Base-by-base conservation (phyloP, 1,140 invertebrate species). In the Drosophila kohkoa region DNA sequence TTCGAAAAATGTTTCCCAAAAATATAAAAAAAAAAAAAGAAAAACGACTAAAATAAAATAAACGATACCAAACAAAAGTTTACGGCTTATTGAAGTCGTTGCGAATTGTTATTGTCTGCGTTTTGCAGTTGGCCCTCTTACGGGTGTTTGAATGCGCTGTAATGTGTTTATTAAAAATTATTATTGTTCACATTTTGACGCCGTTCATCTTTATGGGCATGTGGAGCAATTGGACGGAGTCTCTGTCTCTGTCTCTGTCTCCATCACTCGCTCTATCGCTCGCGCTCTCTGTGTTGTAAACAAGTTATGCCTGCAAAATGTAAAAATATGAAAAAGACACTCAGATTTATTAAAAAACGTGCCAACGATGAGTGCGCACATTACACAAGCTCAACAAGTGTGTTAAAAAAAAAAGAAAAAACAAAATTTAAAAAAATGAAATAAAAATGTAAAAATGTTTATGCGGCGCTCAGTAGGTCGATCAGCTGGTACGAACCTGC, bases 131-230 rank as follows among this genome's bases (percentile, higher is more conserved):
- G 59, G 30, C 60, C 51, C 65, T 48, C 45, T 69, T 75, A 46
- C 32, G 13, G 51, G 38, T 35, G 20, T 30, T 58, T 65, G 49
- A 52, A 64, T 71, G 79, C 72, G 49, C 68, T 88, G 83, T 89
- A 88, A 88, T 88, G 83, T 88, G 83, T 88, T 88, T 88, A 88
- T 89, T 88, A 88, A 88, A 88, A 88, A 78, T 67, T 65, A 81
- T 81, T 88, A 77, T 75, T 81, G 81, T 75, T 89, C 65, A 63
- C 73, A 88, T 72, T 80, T 65, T 62, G 32, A 63, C 58, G 58
- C 49, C 79, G 72, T n/a, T 59, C 80, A 64, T 80, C 83, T 89
- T 85, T 83, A 81, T 72, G 74, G 13, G 51, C 65, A 89, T 83
- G 74, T 88, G 83, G 83, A 88, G 83, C 83, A 88, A 88, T 89